Base-by-base conservation (phyloP, 1,140 invertebrate species). In the Oryctes rhinoceros region DNA sequence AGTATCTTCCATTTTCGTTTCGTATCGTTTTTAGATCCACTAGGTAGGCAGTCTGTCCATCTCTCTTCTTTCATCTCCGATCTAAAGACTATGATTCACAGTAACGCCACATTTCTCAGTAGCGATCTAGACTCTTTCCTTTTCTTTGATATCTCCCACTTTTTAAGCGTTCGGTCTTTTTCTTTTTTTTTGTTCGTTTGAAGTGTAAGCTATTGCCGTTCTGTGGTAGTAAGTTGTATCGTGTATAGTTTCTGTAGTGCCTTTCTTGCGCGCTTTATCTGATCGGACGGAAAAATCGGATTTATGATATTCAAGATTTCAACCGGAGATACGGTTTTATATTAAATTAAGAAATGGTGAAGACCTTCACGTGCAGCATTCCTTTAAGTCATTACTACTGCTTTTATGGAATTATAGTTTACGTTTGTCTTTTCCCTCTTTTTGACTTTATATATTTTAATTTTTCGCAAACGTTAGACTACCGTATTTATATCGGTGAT, bases 271-370 rank as follows among this genome's bases (percentile, higher is more conserved):
- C 15, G 20, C 74, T 76, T 44, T 76, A 76, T 76, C 74, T 39
- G 35, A 39, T 76, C 24, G 24, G 44, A 76, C n/a, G 74, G 74
- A 67, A 67, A 24, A 67, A 67, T 67, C 62, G 62, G 30, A 67
- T 76, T 76, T 76, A 76, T 76, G 30, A 48, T 15, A 9, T 30
- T 39, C 11, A 18, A 47, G 39, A 76, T 76, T 20, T n/a, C 18
- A 39, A 48, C 5, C 35, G 4, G 35, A 35, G 74, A 76, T 76
- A 76, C n/a, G 20, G 13, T 74, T 5, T 76, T 4, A 76, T 35
- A 76, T 76, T 76, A 76, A 35, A 76, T 76, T 39, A 76, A 76
- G 74, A 15, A 76, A 76, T 39, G 35, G 44, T 48, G 20, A 30
- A 37, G 65, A 10, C 13, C 18, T 37, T 71, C 10, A 6, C 11